Base-by-base conservation (phyloP, 1,140 invertebrate genomes). In the Lysiphlebus fabarum region DNA sequence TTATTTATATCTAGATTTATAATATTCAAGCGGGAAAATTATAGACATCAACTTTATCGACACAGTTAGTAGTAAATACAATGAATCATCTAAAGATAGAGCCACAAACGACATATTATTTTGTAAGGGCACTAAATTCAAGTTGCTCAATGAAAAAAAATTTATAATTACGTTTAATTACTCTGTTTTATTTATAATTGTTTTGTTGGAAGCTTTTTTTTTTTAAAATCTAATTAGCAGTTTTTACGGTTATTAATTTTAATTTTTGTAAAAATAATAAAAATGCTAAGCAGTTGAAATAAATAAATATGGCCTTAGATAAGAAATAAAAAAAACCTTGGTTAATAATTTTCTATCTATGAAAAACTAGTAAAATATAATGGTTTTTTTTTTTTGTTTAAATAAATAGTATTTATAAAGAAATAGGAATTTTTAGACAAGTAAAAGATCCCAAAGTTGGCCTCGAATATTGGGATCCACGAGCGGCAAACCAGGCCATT, bases 21-120 rank as follows among this genome's bases (percentile, higher is more conserved):
- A 10, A 7, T 40, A 11, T 34, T 47, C 26, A 53, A 51, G 36
- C 9, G 50, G 36, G 10, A 53, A 53, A 38, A 53, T 12, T 17
- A 7, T 40, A 49, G 66, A 45, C 54, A 58, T 33, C 63, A 64
- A 59, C 53, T 12, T 71, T 72, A 70, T 67, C 70, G 70, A 67
- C 70, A 33, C 11, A 58, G 68, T 59, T 68, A 53, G 62, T 45
- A 56, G 38, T 59, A 50, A 45, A 55, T 41, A 38, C 63, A 61
- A 47, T 44, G 57, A 62, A 64, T 59, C 56, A 61, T 67, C 73
- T 66, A 44, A 66, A 76, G 74, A 75, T 73, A 71, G 74, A 74
- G 74, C 74, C 73, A 76, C 74, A 12, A 40, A 70, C 56, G 61
- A 53, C 62, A 42, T 37, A 48, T 8, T 6, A 38, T 33, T 54